Conservation (phyloP, 2,113 vertebrate genomes). For the Ctenomys sociabilis region DNA sequence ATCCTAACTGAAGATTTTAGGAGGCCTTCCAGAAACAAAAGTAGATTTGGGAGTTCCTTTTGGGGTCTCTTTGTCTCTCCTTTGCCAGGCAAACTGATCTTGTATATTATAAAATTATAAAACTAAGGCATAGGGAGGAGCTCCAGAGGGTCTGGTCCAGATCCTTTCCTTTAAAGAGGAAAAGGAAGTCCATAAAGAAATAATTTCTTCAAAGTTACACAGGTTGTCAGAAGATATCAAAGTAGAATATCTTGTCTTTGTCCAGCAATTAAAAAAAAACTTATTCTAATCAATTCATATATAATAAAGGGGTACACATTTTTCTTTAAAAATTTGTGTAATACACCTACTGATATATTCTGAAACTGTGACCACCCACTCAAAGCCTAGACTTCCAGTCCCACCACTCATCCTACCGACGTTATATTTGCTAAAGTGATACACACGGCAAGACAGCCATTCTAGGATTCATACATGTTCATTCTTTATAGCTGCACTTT, state of each 20-base stretch:
- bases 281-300: background rate
- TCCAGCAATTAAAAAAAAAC: background rate
- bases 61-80: background rate
- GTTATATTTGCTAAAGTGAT: no score
- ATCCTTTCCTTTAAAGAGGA: background rate
- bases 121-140: background rate
- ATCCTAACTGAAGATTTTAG: background rate
- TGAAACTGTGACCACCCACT: background rate
- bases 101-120: background rate
- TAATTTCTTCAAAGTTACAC: background rate
- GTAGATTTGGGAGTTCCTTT: background rate
- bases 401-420: background rate
- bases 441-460: no score
- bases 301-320: background rate
- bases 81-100: background rate
- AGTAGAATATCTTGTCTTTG: background rate
- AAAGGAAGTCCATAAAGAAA: background rate
- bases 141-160: background rate
- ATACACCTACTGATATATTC: background rate
- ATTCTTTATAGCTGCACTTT: slow-evolving; percentile 20
- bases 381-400: background rate
- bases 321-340: background rate
- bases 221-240: background rate
- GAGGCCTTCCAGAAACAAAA: background rate
- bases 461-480: background rate